Base-by-base conservation (phyloP, 2,888 invertebrate genomes). In the Pristionchus arcanus region DNA sequence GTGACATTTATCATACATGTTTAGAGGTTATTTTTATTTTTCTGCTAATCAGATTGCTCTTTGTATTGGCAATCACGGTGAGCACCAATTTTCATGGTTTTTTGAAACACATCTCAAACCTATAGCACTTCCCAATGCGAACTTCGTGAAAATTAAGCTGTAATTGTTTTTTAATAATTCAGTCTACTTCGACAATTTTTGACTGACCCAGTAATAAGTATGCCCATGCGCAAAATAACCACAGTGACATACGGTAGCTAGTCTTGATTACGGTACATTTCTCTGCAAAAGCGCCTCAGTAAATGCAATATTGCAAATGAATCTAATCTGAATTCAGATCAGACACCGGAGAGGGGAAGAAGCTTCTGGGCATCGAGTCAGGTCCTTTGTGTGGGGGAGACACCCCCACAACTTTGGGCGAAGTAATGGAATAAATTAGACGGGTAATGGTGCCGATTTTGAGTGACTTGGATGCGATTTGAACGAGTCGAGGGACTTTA, bases 401-500 rank as follows among this genome's bases (percentile, higher is more conserved):
- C 42, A 77, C 74, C 42, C 74, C 37, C 37, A 21, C 42, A 5
- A 19, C 7, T 16, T 66, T 34, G 15, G 42, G 34, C 11, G 21
- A 9, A 34, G 71, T 42, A 81, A 81, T 53, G 81, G 49, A 81
- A 81, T 53, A 81, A 81, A 81, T 81, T 81, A 49, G 81, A n/a
- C 11, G n/a, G 5, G 49, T 13, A 81, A 81, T 37, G 21, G 37
- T 42, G 37, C 5, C 31, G 34, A 74, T 74, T 74, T 9, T 21
- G 37, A 28, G 31, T 68, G 37, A 25, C 25, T 25, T 37, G 37
- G 37, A 16, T 25, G 37, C 37, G n/a, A 63, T 63, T 63, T 63
- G 63, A 63, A n/a, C 25, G 3, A 25, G 63, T 25, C n/a, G 74
- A 74, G 74, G 74, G 68, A 34, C 34, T 71, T 28, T 71, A 28